A percentile compares a stretch with the other conserved stretches of the same genome.
Evolutionary conservation across 2,113 vertebrate species (phyloP).

Genomic region (Oxygymnocypris stewartii): DNA sequence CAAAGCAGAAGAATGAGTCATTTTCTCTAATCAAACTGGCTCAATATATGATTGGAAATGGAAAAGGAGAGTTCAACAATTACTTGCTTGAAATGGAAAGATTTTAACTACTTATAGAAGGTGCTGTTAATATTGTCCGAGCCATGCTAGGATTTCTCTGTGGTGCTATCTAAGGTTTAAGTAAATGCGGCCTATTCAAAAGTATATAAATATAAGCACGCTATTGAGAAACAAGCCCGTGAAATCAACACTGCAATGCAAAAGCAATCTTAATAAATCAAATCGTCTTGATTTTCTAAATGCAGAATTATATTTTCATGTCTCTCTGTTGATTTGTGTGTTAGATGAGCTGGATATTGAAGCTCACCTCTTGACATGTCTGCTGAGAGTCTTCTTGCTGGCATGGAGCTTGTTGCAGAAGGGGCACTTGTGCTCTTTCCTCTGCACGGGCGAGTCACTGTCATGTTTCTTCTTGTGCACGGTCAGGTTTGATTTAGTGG

Average conservation of each 20-base stretch:
- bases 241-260: neutral
- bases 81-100: neutral
- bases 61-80: neutral
- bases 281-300: neutral
- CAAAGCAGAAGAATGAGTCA: neutral
- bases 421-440: conserved; percentile 95
- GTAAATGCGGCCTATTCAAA: no score
- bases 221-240: neutral
- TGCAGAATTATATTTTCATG: no score
- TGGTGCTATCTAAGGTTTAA: neutral
- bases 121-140: neutral
- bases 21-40: neutral
- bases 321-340: neutral
- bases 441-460: conserved; percentile 83
- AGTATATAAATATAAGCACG: neutral
- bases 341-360: neutral
- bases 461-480: conserved; percentile 94
- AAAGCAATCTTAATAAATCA: neutral
- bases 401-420: conserved; percentile 95
- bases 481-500: conserved; percentile 97
- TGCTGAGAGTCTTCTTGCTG: conserved; percentile 93
- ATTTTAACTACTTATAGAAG: neutral
- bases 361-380: conserved; percentile 86
- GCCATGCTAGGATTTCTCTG: neutral
- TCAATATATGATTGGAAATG: neutral